Base-by-base conservation (phyloP, 2,113 vertebrate genomes). In the Stomatorhinus ivindoensis region DNA sequence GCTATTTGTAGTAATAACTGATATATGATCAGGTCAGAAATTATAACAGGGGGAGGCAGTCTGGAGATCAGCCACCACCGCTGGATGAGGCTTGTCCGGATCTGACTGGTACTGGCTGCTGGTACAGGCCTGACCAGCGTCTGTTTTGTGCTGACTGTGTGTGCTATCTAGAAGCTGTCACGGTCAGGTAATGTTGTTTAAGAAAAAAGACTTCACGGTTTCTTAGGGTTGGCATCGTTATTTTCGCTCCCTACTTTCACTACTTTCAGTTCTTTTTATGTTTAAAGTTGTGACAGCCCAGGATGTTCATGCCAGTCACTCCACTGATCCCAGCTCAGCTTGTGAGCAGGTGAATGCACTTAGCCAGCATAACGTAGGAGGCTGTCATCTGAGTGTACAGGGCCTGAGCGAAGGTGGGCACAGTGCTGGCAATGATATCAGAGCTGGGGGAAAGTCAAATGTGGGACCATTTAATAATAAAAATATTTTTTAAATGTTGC, bases 91-190 rank as follows among this genome's bases (percentile, higher is more conserved):
- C 91, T 0, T 98, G 97, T 50, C 88, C 84, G 91, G 92, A 86
- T 53, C 92, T 97, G 91, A 98, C 97, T 0, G 97, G 98, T 0
- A 90, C 58, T 1, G 95, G 96, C 88, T 98, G 97, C 21, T 95
- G 97, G 58, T 97, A 94, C 93, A 95, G 94, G 91, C 94, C 95
- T 0, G 95, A 97, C 21, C 96, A 97, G 90, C 4, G n/a, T 6
- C 53, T 58, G 39, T 42, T 84, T 88, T 65, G 35, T 61, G 65
- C 27, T 73, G 65, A 35, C 27, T 73, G 27, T 0, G 0, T 76
- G 4, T 76, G 69, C 31, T 65, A 27, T 65, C n/a, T 27, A 27
- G 58, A 65, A 65, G n/a, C 24, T n/a, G 58, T 61, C 24, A 61
- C 27, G 58, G 58, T 61, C 65, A 73, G 65, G 31, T 35, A 13